These are phyloP conservation scores for Anguilla marmorata DNA, from an alignment of 2,797 vertebrate genomes.

Conservation along the genomic window DNA sequence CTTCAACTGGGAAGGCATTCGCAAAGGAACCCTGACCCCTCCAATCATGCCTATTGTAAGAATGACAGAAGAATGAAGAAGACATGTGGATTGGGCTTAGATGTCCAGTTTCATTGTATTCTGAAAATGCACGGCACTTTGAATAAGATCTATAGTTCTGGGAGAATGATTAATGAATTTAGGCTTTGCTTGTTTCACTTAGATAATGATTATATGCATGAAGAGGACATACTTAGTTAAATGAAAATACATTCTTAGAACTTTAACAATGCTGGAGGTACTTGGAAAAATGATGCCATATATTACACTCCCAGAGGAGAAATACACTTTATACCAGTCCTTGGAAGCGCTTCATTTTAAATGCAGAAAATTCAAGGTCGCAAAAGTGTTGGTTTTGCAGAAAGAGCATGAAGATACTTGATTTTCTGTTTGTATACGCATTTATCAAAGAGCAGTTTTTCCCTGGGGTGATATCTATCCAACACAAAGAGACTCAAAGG, in stretches of 20 bases:
- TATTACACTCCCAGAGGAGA: background rate
- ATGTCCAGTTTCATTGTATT: conserved; percentile 12
- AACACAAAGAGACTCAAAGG: background rate
- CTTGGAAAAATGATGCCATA: background rate
- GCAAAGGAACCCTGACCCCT: conserved; percentile 61
- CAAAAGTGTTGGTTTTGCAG: background rate
- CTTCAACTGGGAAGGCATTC: conserved; percentile 73
- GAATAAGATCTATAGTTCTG: background rate
- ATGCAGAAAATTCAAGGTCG: background rate
- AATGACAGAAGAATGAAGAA: background rate
- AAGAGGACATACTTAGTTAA: background rate
- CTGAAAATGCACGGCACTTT: background rate
- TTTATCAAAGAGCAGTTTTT: background rate
- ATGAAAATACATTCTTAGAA: background rate
- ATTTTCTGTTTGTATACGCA: background rate
- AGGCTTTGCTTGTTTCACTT: background rate
- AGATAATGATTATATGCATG: background rate
- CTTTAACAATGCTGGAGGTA: background rate
- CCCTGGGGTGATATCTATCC: background rate
- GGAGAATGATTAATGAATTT: background rate
- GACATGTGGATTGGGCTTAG: background rate
- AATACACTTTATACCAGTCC: background rate
- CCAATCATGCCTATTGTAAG: conserved; percentile 71
- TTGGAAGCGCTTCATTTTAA: background rate
- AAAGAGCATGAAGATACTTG: background rate